phyloP scores from a whole-genome alignment of 2,797 vertebrate species.

The Acestrorhynchus altus region DNA sequence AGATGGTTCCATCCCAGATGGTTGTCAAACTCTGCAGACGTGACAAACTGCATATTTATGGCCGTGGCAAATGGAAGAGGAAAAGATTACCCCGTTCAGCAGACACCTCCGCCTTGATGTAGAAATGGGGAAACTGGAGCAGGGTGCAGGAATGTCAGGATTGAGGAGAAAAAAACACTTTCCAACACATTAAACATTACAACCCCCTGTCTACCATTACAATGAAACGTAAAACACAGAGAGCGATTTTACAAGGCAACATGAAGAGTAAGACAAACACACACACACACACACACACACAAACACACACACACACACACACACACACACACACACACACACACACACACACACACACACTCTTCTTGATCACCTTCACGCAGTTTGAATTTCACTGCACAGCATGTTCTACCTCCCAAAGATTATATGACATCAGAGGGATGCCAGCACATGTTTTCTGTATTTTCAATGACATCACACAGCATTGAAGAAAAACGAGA shows the following conservation, averaged over 20 bases:
- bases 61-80: conserved; percentile 56
- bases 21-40: conserved; percentile 12
- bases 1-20: conserved; percentile 55
- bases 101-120: conserved; percentile 50
- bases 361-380: conserved; percentile 32
- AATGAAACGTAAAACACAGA: conserved; percentile 50
- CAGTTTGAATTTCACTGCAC: conserved; percentile 33
- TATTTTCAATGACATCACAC: conserved; percentile 30
- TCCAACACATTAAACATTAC: conserved; percentile 44
- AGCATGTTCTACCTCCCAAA: conserved; percentile 34
- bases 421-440: conserved; percentile 32
- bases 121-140: conserved; percentile 50
- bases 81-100: conserved; percentile 48
- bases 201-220: conserved; percentile 38
- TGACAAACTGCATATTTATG: conserved; percentile 62
- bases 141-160: conserved; percentile 39
- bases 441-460: conserved; percentile 37
- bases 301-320: conserved; percentile 27
- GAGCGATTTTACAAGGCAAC: conserved; percentile 47
- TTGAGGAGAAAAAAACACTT: conserved; percentile 35
- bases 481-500: conserved; percentile 39
- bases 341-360: conserved; percentile 27
- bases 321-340: conserved; percentile 22
- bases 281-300: conserved; percentile 27
- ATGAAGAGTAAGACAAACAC: conserved; percentile 27